Evolutionary conservation across 2,888 invertebrate genomes (phyloP).

Genomic region (Orthosia incerta): DNA sequence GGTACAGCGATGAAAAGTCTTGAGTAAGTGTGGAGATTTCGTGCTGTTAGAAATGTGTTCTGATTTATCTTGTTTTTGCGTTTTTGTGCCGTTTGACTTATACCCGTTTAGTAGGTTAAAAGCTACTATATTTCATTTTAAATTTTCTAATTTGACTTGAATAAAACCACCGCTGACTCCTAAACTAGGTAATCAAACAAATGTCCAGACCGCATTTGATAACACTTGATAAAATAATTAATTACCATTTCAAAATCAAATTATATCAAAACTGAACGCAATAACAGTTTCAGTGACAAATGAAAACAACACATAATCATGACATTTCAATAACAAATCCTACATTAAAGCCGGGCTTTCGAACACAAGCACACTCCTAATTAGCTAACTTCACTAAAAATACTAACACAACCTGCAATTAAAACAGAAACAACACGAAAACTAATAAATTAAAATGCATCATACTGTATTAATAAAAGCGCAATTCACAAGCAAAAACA

Average conservation of each 20-base stretch:
- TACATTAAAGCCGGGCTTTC: conserved; percentile 36
- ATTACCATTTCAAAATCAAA: conserved; percentile 46
- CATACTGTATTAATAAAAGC: conserved; percentile 67
- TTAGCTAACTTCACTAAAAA: conserved; percentile 74
- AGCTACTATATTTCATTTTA: conserved; percentile 47
- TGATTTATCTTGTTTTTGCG: conserved; percentile 75
- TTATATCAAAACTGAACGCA: conserved; percentile 25
- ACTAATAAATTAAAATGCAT: conserved; percentile 64
- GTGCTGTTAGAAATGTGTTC: conserved; percentile 72
- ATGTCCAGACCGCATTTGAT: conserved; percentile 9
- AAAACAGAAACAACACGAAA: conserved; percentile 64
- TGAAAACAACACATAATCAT: conserved; percentile 45
- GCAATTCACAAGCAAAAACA: conserved; percentile 77
- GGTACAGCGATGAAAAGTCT: conserved; percentile 25
- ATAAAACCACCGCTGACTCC: not conserved
- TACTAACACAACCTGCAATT: conserved; percentile 61
- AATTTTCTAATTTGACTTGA: not conserved
- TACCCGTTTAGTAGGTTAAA: conserved; percentile 40
- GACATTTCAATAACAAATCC: conserved; percentile 50
- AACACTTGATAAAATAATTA: conserved; percentile 47
- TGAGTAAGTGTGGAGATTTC: conserved; percentile 70
- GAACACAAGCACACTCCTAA: conserved; percentile 63
- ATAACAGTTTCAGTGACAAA: conserved; percentile 51
- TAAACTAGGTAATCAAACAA: conserved; percentile 8
- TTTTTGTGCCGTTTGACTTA: conserved; percentile 65